phyloP scores from a whole-genome alignment of 2,797 vertebrate species.

The Melanogrammus aeglefinus region DNA sequence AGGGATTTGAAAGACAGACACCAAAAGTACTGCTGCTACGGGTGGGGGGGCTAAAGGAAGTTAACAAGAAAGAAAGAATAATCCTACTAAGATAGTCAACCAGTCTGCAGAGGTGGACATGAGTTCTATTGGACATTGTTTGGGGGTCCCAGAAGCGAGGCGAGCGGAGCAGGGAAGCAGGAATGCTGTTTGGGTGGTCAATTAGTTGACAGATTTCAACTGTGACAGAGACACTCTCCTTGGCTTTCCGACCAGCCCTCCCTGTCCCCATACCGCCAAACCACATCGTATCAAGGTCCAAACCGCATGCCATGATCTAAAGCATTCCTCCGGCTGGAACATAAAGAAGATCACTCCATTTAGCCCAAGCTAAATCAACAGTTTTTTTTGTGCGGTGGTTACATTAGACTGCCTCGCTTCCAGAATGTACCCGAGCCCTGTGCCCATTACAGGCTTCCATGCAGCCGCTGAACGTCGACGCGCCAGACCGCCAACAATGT shows the following conservation, averaged over 20 bases:
- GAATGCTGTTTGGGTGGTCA: conserved; percentile 73
- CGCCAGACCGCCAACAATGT: conserved; percentile 40
- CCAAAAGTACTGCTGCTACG: neutral
- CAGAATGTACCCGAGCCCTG: conserved; percentile 42
- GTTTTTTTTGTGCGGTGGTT: conserved; percentile 48
- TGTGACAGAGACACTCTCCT: conserved; percentile 59
- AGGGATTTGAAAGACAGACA: conserved; percentile 59
- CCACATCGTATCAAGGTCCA: conserved; percentile 64
- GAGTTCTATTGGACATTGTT: conserved; percentile 44
- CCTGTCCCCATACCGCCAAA: conserved; percentile 51
- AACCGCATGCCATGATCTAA: conserved; percentile 66
- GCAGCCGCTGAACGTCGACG: conserved; percentile 23
- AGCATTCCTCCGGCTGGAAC: conserved; percentile 59
- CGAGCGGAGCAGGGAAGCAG: conserved; percentile 38
- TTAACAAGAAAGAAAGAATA: conserved; percentile 63
- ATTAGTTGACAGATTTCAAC: conserved; percentile 73
- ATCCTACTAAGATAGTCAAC: conserved; percentile 58
- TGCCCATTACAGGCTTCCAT: conserved; percentile 48
- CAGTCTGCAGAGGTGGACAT: conserved; percentile 50
- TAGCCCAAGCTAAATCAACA: conserved; percentile 60
- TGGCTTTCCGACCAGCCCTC: conserved; percentile 35
- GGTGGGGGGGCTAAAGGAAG: conserved; percentile 23
- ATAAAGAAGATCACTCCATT: conserved; percentile 56
- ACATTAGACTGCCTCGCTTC: conserved; percentile 44
- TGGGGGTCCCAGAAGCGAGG: conserved; percentile 51